phyloP scores from a whole-genome alignment of 2,888 invertebrate species.

The Heterodera filipjevi region DNA sequence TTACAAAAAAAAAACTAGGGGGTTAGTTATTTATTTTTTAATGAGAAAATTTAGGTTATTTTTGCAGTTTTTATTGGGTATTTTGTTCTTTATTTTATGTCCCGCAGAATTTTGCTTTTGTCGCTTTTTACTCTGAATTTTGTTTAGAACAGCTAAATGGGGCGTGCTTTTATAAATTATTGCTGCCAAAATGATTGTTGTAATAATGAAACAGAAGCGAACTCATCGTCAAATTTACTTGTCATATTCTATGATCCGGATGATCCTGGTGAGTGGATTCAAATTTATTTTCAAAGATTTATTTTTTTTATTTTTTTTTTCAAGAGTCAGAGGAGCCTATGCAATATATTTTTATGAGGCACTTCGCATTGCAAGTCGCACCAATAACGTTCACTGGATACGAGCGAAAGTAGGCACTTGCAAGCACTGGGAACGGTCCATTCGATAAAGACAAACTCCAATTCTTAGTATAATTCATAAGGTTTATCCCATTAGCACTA shows the following conservation, averaged over 20 bases:
- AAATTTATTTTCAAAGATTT: neutral
- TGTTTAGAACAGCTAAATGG: neutral
- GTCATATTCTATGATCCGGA: constrained; percentile 25
- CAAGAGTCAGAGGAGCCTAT: constrained; percentile 24
- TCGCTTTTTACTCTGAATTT: neutral
- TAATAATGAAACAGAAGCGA: neutral
- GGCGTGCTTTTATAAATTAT: neutral
- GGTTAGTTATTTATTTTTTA: too few species aligned
- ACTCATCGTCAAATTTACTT: constrained; percentile 20
- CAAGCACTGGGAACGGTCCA: too few species aligned
- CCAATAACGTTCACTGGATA: constrained; percentile 29
- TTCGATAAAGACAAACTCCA: too few species aligned
- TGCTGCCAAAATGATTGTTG: neutral
- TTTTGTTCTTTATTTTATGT: too few species aligned
- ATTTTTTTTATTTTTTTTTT: neutral
- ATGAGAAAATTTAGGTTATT: too few species aligned
- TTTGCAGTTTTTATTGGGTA: too few species aligned
- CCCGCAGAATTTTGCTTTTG: too few species aligned
- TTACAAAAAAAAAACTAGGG: too few species aligned
- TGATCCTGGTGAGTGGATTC: neutral
- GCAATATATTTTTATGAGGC: constrained; percentile 29
- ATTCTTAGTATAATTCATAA: too few species aligned
- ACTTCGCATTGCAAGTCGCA: constrained; percentile 21
- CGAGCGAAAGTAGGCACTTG: neutral
- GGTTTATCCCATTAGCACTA: too few species aligned